Base-by-base conservation (phyloP, 1,140 invertebrate genomes). In the Drosophila jambulina region DNA sequence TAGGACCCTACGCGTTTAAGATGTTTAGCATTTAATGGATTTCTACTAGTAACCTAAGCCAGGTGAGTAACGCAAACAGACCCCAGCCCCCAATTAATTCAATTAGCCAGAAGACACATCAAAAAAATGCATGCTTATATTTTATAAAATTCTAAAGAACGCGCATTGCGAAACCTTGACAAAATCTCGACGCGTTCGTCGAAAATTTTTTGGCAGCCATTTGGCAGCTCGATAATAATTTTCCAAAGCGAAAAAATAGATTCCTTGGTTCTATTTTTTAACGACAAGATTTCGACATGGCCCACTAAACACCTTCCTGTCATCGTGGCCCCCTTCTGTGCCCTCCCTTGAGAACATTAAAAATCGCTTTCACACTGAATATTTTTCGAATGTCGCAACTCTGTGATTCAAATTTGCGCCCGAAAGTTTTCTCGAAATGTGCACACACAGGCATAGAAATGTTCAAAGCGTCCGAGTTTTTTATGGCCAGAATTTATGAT, bases 11-110 rank as follows among this genome's bases (percentile, higher is more conserved):
- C 81, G 81, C 71, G 81, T 84, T 78, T 88, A 88, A 90, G 84
- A 65, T 72, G 85, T 76, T 70, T 88, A 88, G 85, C 84, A 88
- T 88, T 88, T 88, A 88, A 88, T 88, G 84, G 84, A 88, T 72
- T 88, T 88, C 67, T 78, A 78, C 82, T 88, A 90, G 85, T 81
- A 81, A 68, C 80, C 80, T 84, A 88, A 88, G 84, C 48, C 78
- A 90, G 84, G 84, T 88, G 46, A 88, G 84, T 84, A 65, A 32
- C 27, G 12, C 12, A 23, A 17, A 25, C 12, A 15, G 15, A 12
- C 3, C n/a, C 21, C 23, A 17, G 15, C 2, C n/a, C 4, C 36
- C 56, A 77, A 77, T 77, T 77, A 77, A 77, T 38, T 76, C 27
- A 67, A 76, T 77, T 45, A 77, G 61, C 23, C 13, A 13, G 10